A percentile compares a stretch with the other conserved stretches of the same genome.
These are phyloP conservation scores for Callitettix versicolor DNA, from an alignment of 1,140 invertebrate species.

Conservation along the genomic window DNA sequence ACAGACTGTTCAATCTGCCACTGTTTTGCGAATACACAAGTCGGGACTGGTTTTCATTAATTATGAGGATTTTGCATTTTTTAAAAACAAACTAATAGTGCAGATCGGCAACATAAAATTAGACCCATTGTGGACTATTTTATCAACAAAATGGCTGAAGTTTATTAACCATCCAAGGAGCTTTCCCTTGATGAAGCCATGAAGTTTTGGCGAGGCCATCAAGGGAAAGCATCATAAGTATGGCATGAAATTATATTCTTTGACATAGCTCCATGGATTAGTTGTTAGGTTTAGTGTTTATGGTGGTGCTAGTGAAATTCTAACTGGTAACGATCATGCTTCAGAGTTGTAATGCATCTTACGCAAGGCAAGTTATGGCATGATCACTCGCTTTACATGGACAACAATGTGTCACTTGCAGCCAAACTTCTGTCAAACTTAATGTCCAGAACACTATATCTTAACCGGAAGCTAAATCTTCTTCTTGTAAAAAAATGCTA, in stretches of 20 bases:
- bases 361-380: neutral
- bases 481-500: slow-evolving; percentile 31
- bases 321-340: neutral
- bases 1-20: neutral
- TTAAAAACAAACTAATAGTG: neutral
- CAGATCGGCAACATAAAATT: neutral
- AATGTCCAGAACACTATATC: slow-evolving; percentile 35
- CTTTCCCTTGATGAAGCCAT: slow-evolving; percentile 25
- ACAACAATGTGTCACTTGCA: slow-evolving; percentile 34
- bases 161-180: slow-evolving; percentile 17
- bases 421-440: slow-evolving; percentile 34
- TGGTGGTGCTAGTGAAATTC: slow-evolving; percentile 6
- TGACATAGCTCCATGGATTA: slow-evolving; percentile 20
- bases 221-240: slow-evolving; percentile 28
- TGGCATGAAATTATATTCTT: too few relatives aligned
- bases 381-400: slow-evolving; percentile 11
- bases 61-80: slow-evolving; percentile 3
- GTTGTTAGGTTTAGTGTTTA: slow-evolving; percentile 11
- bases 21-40: slow-evolving; percentile 2
- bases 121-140: neutral
- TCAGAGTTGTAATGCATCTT: neutral
- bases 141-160: neutral
- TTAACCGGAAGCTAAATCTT: slow-evolving; percentile 30
- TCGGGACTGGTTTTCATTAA: slow-evolving; percentile 5
- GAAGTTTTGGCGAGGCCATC: slow-evolving; percentile 28